Percentiles rank a stretch among this genome's conserved stretches.
Evolutionary conservation across 2,113 vertebrate genomes (phyloP).

Genomic region (Coracopsis vasa): DNA sequence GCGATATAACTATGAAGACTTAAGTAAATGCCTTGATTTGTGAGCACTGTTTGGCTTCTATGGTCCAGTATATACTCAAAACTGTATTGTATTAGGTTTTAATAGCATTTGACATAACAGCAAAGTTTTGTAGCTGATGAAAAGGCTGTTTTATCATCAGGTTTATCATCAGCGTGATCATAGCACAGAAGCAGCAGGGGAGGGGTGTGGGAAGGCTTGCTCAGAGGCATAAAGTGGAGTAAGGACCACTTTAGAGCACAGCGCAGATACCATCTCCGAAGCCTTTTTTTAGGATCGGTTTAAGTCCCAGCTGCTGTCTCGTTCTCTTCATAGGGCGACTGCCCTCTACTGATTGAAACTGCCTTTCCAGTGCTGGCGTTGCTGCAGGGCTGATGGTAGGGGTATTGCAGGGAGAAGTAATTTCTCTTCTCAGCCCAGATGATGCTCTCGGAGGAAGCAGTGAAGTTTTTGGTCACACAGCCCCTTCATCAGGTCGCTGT

Average conservation of each 20-base stretch:
- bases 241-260: background rate
- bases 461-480: background rate
- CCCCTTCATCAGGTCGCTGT: background rate
- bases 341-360: slow-evolving; percentile 64
- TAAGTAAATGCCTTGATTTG: background rate
- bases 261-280: background rate
- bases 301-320: background rate
- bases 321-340: background rate
- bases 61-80: background rate
- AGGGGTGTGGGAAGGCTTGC: background rate
- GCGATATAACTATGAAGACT: background rate
- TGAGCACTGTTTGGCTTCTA: background rate
- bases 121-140: background rate
- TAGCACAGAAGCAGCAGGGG: background rate
- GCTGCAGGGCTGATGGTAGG: background rate
- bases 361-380: background rate
- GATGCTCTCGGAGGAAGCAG: background rate
- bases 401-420: background rate
- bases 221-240: background rate
- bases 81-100: background rate
- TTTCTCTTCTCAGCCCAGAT: background rate
- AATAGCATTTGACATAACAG: background rate
- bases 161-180: background rate
- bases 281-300: background rate
- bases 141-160: background rate